Evolutionary conservation across 2,797 vertebrate genomes (phyloP).

Genomic region (Galagoides demidoff): DNA sequence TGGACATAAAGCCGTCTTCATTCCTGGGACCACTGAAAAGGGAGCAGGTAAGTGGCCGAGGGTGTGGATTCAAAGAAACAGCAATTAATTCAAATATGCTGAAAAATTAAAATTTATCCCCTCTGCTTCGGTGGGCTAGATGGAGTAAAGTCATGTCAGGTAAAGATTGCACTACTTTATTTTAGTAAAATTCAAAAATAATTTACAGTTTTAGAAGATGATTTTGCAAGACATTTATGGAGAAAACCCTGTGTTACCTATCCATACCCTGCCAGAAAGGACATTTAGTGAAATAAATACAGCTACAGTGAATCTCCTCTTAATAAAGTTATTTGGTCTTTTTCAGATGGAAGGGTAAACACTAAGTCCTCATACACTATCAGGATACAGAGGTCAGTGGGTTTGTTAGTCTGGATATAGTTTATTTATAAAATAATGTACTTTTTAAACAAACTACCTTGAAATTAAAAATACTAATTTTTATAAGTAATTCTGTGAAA

Average conservation of each 20-base stretch:
- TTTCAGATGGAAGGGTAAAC: slow-evolving; percentile 16
- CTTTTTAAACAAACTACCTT: slow-evolving; percentile 10
- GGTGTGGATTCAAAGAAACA: background rate
- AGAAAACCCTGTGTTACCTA: background rate
- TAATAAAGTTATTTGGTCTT: background rate
- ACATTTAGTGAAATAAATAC: background rate
- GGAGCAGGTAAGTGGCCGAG: background rate
- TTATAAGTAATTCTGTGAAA: slow-evolving; percentile 32
- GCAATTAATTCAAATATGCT: background rate
- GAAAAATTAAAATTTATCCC: background rate
- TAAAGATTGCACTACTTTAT: background rate
- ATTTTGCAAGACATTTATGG: background rate
- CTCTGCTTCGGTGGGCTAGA: background rate
- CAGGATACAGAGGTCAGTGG: slow-evolving; percentile 1
- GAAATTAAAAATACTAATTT: slow-evolving; percentile 34
- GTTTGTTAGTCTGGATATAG: background rate
- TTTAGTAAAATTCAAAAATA: slow-evolving; percentile 56
- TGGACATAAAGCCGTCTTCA: background rate
- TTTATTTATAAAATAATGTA: slow-evolving; percentile 46
- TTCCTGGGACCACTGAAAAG: background rate
- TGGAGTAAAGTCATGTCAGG: background rate
- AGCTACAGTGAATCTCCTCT: background rate
- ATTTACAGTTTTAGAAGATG: background rate
- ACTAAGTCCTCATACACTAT: background rate
- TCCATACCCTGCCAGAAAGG: background rate